Conservation (phyloP, 2,797 vertebrate genomes). For the Pitangus sulphuratus region DNA sequence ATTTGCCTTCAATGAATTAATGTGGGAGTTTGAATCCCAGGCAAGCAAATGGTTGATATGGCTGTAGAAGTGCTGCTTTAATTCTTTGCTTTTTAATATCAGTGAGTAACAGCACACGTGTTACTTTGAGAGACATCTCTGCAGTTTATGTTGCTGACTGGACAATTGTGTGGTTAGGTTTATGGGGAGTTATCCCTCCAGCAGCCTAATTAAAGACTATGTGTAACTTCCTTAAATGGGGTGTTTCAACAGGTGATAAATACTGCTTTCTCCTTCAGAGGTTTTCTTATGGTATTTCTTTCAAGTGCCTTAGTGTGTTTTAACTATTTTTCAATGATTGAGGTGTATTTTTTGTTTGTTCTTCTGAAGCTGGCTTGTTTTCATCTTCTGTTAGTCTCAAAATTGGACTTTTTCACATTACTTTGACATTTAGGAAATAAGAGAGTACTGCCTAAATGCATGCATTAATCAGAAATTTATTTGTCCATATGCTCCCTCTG, state of each 20-base stretch:
- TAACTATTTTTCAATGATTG: neutral
- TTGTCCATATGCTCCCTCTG: neutral
- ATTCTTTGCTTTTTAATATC: neutral
- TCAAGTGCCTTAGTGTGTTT: neutral
- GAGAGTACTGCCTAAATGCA: neutral
- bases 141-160: neutral
- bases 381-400: neutral
- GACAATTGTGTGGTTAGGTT: neutral
- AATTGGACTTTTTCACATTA: neutral
- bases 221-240: neutral
- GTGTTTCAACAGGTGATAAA: neutral
- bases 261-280: neutral
- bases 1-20: neutral
- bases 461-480: neutral
- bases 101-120: neutral
- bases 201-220: neutral
- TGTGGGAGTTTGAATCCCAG: neutral
- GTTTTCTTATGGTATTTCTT: neutral
- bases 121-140: neutral
- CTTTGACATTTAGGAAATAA: neutral
- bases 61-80: neutral
- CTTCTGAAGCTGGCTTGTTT: neutral
- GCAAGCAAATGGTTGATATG: fast-evolving
- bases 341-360: neutral
- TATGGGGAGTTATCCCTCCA: neutral